Percentiles rank a stretch among this genome's conserved stretches.
Conservation (phyloP, 2,113 vertebrate genomes). For the Mormyrus iriodes region DNA sequence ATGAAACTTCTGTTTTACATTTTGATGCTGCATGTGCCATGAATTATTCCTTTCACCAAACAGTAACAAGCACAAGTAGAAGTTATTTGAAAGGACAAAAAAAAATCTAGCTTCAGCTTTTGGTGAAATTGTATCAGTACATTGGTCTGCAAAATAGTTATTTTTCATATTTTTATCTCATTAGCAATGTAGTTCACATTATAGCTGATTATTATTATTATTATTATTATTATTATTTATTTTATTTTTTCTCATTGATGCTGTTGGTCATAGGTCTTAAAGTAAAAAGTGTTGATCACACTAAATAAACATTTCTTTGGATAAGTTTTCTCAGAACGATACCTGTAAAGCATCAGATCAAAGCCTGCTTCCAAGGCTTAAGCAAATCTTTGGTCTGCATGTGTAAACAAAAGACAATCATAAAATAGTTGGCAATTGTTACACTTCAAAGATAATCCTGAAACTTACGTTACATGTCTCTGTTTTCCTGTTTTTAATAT, state of each 20-base stretch:
- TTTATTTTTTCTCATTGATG: not conserved
- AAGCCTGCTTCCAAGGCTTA: not conserved
- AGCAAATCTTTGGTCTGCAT: not conserved
- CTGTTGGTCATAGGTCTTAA: not conserved
- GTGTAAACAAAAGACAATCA: not conserved
- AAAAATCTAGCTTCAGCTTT: not conserved
- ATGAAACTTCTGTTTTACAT: not conserved
- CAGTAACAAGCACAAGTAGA: not conserved
- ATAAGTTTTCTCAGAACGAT: not conserved
- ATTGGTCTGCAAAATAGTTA: not conserved
- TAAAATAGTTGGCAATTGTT: not conserved
- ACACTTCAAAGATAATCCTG: not conserved
- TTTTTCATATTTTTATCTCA: not conserved
- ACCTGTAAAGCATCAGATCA: not conserved
- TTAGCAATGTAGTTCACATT: not conserved
- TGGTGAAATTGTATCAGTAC: not conserved
- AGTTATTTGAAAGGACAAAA: not conserved
- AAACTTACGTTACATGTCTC: not conserved
- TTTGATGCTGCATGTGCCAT: not conserved
- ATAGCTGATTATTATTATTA: not conserved
- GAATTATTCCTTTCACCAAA: not conserved
- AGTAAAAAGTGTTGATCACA: not conserved
- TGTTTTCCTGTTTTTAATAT: not conserved
- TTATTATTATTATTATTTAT: not conserved
- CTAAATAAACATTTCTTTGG: not conserved